Percentiles rank a stretch among this genome's conserved stretches.
Conservation (phyloP, 2,888 invertebrate species). For the Hanleya hanleyi region DNA sequence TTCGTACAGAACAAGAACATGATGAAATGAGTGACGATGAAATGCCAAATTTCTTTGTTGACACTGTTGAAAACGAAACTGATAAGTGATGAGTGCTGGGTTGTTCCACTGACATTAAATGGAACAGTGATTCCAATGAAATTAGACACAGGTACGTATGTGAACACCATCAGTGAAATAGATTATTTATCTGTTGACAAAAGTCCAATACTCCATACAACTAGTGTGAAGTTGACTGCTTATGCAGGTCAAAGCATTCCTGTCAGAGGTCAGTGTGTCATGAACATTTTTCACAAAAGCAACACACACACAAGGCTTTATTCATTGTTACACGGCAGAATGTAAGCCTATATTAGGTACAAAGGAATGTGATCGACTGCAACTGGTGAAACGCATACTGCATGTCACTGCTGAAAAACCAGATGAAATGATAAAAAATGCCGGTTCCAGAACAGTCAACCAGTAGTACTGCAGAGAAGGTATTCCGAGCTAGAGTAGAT, state of each 20-base stretch:
- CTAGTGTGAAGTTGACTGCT: constrained; percentile 18
- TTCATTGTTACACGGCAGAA: not conserved
- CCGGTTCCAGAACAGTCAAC: not conserved
- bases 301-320: not conserved
- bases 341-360: constrained; percentile 6
- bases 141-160: constrained; percentile 20
- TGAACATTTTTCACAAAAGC: constrained; percentile 9
- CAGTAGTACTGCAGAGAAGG: not conserved
- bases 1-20: not conserved
- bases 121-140: constrained; percentile 12
- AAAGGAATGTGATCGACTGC: constrained; percentile 12
- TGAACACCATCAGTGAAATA: constrained; percentile 9
- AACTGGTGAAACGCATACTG: constrained; percentile 12
- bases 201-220: constrained; percentile 14
- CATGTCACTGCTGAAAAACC: constrained; percentile 4
- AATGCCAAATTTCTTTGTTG: constrained; percentile 16
- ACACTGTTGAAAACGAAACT: constrained; percentile 6
- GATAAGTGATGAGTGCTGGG: constrained; percentile 2
- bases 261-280: constrained; percentile 10
- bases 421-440: too few relatives aligned
- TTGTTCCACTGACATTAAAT: constrained; percentile 9
- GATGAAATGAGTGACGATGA: not conserved
- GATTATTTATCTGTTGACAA: constrained; percentile 6
- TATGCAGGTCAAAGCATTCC: constrained; percentile 19
- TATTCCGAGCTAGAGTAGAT: too few relatives aligned